Base-by-base conservation (phyloP, 2,888 invertebrate genomes). In the Bugula neritina region DNA sequence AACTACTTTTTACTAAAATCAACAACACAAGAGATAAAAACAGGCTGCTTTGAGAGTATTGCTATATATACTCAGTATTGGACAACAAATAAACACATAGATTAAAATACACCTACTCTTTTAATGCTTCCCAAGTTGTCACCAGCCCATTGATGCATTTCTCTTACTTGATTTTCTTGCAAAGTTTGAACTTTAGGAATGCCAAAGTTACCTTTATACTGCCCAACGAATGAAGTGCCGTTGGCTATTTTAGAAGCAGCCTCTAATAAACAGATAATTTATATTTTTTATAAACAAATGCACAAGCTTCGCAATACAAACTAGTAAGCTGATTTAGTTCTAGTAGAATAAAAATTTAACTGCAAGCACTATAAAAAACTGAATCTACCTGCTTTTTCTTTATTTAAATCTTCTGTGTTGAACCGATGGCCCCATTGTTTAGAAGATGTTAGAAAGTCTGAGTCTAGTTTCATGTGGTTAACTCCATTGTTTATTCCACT, bases 81-180 rank as follows among this genome's bases (percentile, higher is more conserved):
- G n/a, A n/a, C n/a, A n/a, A n/a, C n/a, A n/a, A n/a, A n/a, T n/a
- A n/a, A n/a, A n/a, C n/a, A n/a, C n/a, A n/a, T n/a, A n/a, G n/a
- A n/a, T n/a, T n/a, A n/a, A n/a, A n/a, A 25, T 1, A 1, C 13
- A 54, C 73, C 55, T 74, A 82, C 81, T 77, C 77, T 72, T 74
- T 79, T 78, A 54, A 77, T 73, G 43, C 75, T 74, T 55, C 75
- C 74, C 23, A 82, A 76, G 71, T 74, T 77, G 25, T 77, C 74
- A 55, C 80, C 74, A 13, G 80, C 79, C 80, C 80, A 80, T 75
- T 82, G 80, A 70, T 82, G 80, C 34, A 78, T 72, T 73, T 83
- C 80, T 54, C 81, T 69, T 3, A 80, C 75, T 72, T 82, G 77
- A 73, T 81, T 81, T 72, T 81, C 82, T 71, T 81, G 79, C 72